Conservation (phyloP, 2,888 invertebrate genomes). For the Idaea dimidiata region DNA sequence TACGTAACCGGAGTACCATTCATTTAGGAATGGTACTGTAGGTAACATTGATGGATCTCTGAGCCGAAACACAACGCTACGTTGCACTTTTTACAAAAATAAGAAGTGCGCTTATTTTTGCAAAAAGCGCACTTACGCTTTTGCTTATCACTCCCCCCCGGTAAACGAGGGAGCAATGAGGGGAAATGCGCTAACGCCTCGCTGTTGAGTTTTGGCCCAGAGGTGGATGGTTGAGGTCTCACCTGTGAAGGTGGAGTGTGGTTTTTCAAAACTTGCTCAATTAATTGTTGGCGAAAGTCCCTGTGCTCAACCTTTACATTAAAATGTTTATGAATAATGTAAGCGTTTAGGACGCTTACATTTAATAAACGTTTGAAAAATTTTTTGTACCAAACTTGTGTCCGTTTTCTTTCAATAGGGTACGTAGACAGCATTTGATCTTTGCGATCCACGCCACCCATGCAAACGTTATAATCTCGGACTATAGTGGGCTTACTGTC, state of each 20-base stretch:
- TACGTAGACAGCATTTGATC: conserved; percentile 12
- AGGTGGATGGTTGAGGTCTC: background rate
- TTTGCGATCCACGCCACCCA: conserved; percentile 10
- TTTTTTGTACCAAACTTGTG: conserved; percentile 6
- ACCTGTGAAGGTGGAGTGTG: background rate
- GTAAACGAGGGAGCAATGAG: background rate
- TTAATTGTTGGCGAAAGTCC: background rate
- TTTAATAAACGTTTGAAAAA: background rate
- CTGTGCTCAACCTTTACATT: background rate
- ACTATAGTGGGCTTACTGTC: background rate
- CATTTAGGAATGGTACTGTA: background rate
- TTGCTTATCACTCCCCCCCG: background rate
- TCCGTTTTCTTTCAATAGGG: conserved; percentile 11
- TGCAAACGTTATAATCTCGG: background rate
- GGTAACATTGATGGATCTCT: background rate
- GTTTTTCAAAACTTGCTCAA: background rate
- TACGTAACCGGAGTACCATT: background rate
- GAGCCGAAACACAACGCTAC: background rate
- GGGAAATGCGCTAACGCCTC: background rate
- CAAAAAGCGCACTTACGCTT: background rate
- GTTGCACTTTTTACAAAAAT: background rate
- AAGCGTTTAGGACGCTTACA: conserved; percentile 1
- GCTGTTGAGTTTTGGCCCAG: background rate
- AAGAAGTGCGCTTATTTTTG: background rate
- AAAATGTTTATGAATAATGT: background rate